phyloP scores from a whole-genome alignment of 1,140 invertebrate species.

The Lordiphosa clarofinis region DNA sequence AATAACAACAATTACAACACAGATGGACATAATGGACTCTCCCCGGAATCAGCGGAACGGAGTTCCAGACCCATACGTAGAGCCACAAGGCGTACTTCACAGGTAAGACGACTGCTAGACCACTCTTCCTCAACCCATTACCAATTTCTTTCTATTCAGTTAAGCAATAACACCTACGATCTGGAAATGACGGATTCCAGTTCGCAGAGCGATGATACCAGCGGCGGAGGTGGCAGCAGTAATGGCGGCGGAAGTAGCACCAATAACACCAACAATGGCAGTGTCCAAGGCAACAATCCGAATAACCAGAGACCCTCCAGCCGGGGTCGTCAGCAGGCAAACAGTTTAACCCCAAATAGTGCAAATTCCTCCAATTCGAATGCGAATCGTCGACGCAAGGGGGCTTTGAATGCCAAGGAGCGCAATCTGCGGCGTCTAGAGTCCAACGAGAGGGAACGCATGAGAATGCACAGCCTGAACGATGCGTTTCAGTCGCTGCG shows the following conservation, averaged over 20 bases:
- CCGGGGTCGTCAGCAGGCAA: slow-evolving; percentile 47
- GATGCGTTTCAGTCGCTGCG: slow-evolving; percentile 92
- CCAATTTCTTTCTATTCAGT: slow-evolving; percentile 26
- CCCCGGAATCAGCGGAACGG: slow-evolving; percentile 57
- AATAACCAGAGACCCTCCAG: slow-evolving; percentile 47
- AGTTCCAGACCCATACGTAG: slow-evolving; percentile 61
- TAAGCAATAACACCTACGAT: slow-evolving; percentile 79
- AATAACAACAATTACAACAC: slow-evolving; percentile 72
- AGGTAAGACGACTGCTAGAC: too few species aligned
- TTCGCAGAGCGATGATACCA: slow-evolving; percentile 79
- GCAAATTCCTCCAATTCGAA: slow-evolving; percentile 43
- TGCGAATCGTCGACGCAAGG: slow-evolving; percentile 83
- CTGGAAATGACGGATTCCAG: slow-evolving; percentile 80
- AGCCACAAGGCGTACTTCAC: slow-evolving; percentile 68
- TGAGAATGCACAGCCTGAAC: slow-evolving; percentile 93
- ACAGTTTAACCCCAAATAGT: slow-evolving; percentile 21
- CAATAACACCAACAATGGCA: slow-evolving; percentile 55
- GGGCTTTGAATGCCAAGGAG: slow-evolving; percentile 87
- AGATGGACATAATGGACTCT: slow-evolving; percentile 62
- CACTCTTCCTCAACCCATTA: too few species aligned
- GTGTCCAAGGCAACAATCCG: slow-evolving; percentile 19
- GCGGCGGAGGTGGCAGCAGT: slow-evolving; percentile 77
- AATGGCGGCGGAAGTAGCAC: slow-evolving; percentile 71
- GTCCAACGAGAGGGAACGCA: slow-evolving; percentile 92
- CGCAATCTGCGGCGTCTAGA: slow-evolving; percentile 90